A percentile compares a stretch with the other conserved stretches of the same genome.
phyloP scores from a whole-genome alignment of 1,140 invertebrate species.

The Danaus plexippus region DNA sequence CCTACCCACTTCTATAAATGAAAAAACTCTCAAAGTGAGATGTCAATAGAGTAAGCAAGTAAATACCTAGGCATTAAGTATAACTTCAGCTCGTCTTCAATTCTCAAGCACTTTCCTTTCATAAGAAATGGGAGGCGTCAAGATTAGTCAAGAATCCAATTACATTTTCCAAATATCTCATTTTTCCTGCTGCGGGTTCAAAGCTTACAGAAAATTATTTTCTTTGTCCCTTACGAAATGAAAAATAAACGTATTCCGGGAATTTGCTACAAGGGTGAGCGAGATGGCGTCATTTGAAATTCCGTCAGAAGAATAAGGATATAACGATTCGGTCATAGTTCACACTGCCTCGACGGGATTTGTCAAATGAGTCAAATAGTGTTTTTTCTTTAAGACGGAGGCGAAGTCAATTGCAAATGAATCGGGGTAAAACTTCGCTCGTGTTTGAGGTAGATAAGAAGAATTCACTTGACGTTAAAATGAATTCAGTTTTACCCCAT shows the following conservation, averaged over 20 bases:
- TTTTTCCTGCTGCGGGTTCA: constrained; percentile 63
- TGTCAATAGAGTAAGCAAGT: too few species aligned
- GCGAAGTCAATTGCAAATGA: constrained; percentile 39
- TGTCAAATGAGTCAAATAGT: constrained; percentile 46
- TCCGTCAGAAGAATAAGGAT: constrained; percentile 21
- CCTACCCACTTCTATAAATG: too few species aligned
- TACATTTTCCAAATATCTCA: constrained; percentile 66
- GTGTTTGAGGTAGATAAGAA: constrained; percentile 10
- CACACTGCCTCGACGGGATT: constrained; percentile 33
- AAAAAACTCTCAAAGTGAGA: too few species aligned
- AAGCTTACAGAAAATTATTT: constrained; percentile 69
- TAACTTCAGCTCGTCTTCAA: too few species aligned
- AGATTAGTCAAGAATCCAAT: constrained; percentile 68
- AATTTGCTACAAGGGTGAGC: constrained; percentile 31
- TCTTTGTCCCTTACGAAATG: constrained; percentile 61
- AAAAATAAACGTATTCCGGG: constrained; percentile 61
- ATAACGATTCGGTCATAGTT: constrained; percentile 14
- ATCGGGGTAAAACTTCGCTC: constrained; percentile 6
- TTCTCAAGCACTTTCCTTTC: constrained; percentile 39
- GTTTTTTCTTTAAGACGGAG: constrained; percentile 9
- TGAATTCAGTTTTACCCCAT: neutral
- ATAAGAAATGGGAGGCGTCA: constrained; percentile 54
- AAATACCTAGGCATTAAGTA: too few species aligned
- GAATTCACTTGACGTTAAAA: constrained; percentile 12
- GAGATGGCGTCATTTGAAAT: constrained; percentile 19